Evolutionary conservation across 2,888 invertebrate genomes (phyloP).

Genomic region (Unio delphinus): DNA sequence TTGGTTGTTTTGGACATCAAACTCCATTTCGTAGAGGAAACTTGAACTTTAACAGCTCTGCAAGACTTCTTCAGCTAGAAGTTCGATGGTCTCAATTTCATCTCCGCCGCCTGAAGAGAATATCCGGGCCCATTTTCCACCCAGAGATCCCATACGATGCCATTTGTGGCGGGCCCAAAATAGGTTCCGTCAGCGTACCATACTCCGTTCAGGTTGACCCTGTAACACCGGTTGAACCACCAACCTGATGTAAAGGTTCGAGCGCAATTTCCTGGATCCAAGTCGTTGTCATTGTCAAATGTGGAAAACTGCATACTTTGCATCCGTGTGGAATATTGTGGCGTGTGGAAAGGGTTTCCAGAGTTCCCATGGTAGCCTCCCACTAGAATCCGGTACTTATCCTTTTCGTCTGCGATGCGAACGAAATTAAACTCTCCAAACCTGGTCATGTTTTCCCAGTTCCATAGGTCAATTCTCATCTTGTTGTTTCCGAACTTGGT

Average conservation of each 20-base stretch:
- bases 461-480: slow-evolving; percentile 27
- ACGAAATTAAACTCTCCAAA: slow-evolving; percentile 29
- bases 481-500: slow-evolving; percentile 35
- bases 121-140: slow-evolving; percentile 25
- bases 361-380: slow-evolving; percentile 29
- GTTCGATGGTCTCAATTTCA: slow-evolving; percentile 20
- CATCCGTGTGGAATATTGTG: slow-evolving; percentile 19
- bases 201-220: slow-evolving; percentile 31
- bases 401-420: slow-evolving; percentile 21
- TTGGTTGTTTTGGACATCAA: too few species aligned
- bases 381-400: slow-evolving; percentile 27
- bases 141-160: slow-evolving; percentile 37
- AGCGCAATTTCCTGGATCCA: slow-evolving; percentile 32
- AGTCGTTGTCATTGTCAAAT: slow-evolving; percentile 35
- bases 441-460: slow-evolving; percentile 21
- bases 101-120: slow-evolving; percentile 24
- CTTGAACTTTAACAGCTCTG: too few species aligned
- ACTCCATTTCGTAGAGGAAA: too few species aligned
- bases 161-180: slow-evolving; percentile 21
- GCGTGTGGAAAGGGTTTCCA: slow-evolving; percentile 35
- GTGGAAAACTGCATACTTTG: slow-evolving; percentile 38
- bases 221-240: slow-evolving; percentile 39
- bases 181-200: slow-evolving; percentile 30
- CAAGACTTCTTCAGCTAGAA: too few species aligned
- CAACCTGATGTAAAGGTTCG: slow-evolving; percentile 29